Evolutionary conservation across 2,888 invertebrate genomes (phyloP).

Genomic region (Tinea pellionella): DNA sequence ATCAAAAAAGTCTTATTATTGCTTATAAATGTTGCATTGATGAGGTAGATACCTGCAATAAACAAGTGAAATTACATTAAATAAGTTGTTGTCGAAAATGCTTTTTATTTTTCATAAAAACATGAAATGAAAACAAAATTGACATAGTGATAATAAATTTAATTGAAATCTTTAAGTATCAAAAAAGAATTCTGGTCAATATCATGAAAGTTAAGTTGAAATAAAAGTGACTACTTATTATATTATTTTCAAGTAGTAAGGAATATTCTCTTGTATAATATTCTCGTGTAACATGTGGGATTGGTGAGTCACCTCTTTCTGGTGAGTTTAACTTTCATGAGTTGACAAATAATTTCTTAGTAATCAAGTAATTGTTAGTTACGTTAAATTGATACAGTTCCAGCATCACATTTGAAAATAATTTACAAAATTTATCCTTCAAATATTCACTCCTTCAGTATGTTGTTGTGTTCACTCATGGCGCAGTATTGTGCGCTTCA

Average conservation of each 20-base stretch:
- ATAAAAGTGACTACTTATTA: neutral
- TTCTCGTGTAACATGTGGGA: too few species aligned
- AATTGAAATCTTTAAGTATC: neutral
- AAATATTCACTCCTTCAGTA: neutral
- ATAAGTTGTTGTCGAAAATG: neutral
- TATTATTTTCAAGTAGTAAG: neutral
- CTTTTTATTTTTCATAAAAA: neutral
- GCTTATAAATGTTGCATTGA: constrained; percentile 1
- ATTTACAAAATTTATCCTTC: neutral
- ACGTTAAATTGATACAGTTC: constrained; percentile 10
- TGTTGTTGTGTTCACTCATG: constrained; percentile 3
- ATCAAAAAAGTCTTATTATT: constrained; percentile 6
- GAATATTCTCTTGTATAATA: too few species aligned
- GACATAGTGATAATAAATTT: neutral
- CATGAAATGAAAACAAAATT: neutral
- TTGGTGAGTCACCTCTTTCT: neutral
- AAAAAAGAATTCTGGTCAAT: neutral
- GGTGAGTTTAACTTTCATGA: constrained; percentile 48
- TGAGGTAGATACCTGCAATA: neutral
- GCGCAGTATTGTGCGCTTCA: neutral
- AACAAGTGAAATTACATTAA: neutral
- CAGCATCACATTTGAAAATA: constrained; percentile 26
- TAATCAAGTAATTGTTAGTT: constrained; percentile 4
- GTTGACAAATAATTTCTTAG: constrained; percentile 39
- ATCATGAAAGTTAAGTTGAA: neutral